Base-by-base conservation (phyloP, 1,140 invertebrate species). In the Drosophila nannoptera region DNA sequence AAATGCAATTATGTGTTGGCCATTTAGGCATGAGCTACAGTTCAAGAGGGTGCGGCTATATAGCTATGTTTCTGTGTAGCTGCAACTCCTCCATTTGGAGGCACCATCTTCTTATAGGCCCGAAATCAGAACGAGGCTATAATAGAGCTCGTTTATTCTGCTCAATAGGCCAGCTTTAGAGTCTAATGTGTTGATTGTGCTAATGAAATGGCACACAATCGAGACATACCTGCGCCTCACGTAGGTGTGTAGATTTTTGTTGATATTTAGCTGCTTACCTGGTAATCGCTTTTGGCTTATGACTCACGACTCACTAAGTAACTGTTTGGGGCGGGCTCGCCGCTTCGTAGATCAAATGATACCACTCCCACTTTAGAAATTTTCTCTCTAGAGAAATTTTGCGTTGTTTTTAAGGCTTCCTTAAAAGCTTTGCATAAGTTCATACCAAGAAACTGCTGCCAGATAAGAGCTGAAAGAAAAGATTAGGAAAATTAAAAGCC, bases 241-340 rank as follows among this genome's bases (percentile, higher is more conserved):
- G 33, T 40, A 16, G 11, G 29, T 54, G 14, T 54, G 11, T 31
- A n/a, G n/a, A 42, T 42, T 8, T 62, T 46, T 68, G 43, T 63
- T 60, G 22, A 53, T 38, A 53, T 64, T 38, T 64, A 50, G 29
- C 56, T 65, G 63, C 52, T 56, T 63, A 69, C 65, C 61, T 69
- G 40, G 58, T 38, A 33, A 50, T 7, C 8, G 45, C 45, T 45
- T 69, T 8, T 43, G 46, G 38, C 45, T 1, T 12, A 4, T 1
- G 67, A 65, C 11, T 69, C 53, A 69, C 42, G 33, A 6, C 11
- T 69, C 53, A 69, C 42, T 35, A 6, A 14, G 35, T 16, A 38
- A 16, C 35, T 29, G 16, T 68, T 33, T 8, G n/a, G 11, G 7
- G 38, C 22, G 22, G 22, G 22, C 22, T 22, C 3, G 22, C 22